phyloP scores from a whole-genome alignment of 2,797 vertebrate species.

The Gypaetus barbatus region DNA sequence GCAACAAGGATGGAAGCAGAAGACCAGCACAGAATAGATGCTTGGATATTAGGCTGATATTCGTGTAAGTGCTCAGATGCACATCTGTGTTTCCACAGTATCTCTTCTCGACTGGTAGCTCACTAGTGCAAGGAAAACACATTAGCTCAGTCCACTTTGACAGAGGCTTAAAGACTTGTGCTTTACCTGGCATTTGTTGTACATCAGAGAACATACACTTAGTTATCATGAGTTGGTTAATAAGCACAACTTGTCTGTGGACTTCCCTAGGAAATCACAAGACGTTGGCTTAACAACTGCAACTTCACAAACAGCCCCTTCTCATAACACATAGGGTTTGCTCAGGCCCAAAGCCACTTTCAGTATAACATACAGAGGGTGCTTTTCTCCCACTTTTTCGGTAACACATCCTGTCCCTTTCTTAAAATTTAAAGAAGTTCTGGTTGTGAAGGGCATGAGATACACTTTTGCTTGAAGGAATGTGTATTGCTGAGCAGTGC shows the following conservation, averaged over 20 bases:
- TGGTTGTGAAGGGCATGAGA: background rate
- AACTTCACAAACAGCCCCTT: background rate
- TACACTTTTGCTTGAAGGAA: background rate
- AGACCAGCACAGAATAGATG: background rate
- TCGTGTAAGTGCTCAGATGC: background rate
- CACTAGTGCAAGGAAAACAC: background rate
- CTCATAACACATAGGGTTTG: fast-evolving
- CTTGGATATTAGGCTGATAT: background rate
- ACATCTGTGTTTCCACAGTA: background rate
- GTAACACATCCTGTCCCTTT: background rate
- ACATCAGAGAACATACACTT: background rate
- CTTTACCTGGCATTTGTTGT: background rate
- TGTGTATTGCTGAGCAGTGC: background rate
- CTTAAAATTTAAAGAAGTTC: background rate
- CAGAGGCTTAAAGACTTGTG: background rate
- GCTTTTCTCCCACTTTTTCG: background rate
- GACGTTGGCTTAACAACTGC: too few relatives aligned
- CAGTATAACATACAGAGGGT: background rate
- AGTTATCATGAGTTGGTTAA: background rate
- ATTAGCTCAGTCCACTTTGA: background rate
- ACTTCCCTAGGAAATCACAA: too few relatives aligned
- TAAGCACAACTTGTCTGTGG: background rate
- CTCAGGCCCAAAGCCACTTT: background rate
- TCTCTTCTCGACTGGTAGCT: background rate
- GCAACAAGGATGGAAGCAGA: background rate